phyloP scores from a whole-genome alignment of 2,888 invertebrate species.

The Autographa pulchrina region DNA sequence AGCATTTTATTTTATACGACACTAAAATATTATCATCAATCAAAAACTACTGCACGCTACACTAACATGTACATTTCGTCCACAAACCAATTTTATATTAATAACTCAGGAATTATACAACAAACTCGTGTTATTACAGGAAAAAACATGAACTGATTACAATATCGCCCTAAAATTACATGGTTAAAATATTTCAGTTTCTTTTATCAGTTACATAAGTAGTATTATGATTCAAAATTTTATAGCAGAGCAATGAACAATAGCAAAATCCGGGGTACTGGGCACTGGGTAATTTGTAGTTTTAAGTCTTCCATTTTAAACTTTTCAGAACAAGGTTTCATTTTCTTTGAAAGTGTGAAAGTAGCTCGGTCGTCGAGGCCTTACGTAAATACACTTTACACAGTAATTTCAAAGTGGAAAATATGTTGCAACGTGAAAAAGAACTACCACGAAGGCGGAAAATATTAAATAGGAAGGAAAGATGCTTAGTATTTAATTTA shows the following conservation, averaged over 20 bases:
- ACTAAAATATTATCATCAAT: not conserved
- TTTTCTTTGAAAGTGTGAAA: not conserved
- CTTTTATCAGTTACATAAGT: not conserved
- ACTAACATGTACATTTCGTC: not conserved
- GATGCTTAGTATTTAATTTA: not conserved
- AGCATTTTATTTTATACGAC: no score
- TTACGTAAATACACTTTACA: not conserved
- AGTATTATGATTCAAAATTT: not conserved
- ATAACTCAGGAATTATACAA: not conserved
- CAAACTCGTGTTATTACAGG: not conserved
- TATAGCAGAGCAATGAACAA: not conserved
- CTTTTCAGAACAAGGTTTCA: slow-evolving; percentile 1
- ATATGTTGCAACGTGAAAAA: not conserved
- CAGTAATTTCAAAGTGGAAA: slow-evolving; percentile 3
- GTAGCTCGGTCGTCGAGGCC: not conserved
- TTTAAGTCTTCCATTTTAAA: not conserved
- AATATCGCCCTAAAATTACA: slow-evolving; percentile 4
- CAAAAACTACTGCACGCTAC: slow-evolving; percentile 1
- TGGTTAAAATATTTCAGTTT: not conserved
- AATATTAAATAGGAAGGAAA: not conserved
- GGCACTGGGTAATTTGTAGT: not conserved
- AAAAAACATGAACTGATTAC: slow-evolving; percentile 3
- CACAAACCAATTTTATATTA: not conserved
- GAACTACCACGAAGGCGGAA: not conserved
- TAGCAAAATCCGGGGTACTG: not conserved